These are phyloP conservation scores for Peromyscus maniculatus DNA, from an alignment of 2,113 vertebrate species.

Conservation along the genomic window DNA sequence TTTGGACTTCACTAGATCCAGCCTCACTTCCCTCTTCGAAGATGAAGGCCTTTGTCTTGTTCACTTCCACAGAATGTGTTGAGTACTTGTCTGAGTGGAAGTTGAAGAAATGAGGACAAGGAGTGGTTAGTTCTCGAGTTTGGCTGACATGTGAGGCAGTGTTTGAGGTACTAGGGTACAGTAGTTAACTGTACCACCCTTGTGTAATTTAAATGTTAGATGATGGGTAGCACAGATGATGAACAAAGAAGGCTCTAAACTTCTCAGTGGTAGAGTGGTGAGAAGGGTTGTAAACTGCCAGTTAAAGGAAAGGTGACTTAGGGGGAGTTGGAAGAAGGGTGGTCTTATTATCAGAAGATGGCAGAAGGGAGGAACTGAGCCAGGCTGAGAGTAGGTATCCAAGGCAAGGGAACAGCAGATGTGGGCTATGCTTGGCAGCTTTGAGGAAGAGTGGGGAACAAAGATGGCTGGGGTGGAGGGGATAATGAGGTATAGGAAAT, in stretches of 20 bases:
- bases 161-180: background rate
- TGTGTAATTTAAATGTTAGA: background rate
- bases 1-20: background rate
- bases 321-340: background rate
- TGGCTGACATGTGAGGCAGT: background rate
- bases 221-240: background rate
- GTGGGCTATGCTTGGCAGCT: background rate
- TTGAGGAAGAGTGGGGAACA: background rate
- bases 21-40: background rate
- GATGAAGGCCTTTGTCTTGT: background rate
- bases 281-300: background rate
- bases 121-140: background rate
- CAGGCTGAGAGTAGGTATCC: background rate
- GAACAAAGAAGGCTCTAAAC: background rate
- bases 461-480: background rate
- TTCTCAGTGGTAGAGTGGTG: background rate
- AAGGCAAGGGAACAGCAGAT: background rate
- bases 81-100: background rate
- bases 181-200: background rate
- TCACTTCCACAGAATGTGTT: background rate
- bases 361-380: background rate
- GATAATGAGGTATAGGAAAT: background rate
- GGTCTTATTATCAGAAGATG: background rate
- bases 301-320: background rate
- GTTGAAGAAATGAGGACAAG: background rate